Percentiles rank a stretch among this genome's conserved stretches.
Evolutionary conservation across 2,888 invertebrate species (phyloP).

Genomic region (Panzeria rudis): DNA sequence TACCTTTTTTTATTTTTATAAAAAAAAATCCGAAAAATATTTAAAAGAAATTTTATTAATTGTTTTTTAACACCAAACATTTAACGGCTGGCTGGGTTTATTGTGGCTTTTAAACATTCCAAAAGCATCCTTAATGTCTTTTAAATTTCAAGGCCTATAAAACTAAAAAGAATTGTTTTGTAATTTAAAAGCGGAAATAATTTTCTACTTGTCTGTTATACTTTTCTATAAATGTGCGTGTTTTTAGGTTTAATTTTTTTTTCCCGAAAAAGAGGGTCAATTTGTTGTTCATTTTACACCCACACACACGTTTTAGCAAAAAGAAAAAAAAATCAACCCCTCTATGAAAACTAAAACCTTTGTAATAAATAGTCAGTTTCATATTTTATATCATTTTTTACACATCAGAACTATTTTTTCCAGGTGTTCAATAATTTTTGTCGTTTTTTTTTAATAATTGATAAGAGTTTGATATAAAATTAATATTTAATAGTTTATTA

Average conservation of each 20-base stretch:
- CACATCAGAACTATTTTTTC: conserved; percentile 50
- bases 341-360: background rate
- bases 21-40: background rate
- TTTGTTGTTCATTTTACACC: conserved; percentile 61
- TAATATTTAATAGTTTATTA: conserved; percentile 40
- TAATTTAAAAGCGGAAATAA: conserved; percentile 68
- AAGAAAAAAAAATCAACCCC: conserved; percentile 30
- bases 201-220: conserved; percentile 56
- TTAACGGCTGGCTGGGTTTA: conserved; percentile 30
- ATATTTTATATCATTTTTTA: conserved; percentile 42
- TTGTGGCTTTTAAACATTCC: background rate
- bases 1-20: no score
- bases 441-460: conserved; percentile 49
- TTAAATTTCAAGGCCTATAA: conserved; percentile 15
- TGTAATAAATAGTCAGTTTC: background rate
- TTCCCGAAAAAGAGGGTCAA: conserved; percentile 50
- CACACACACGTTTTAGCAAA: conserved; percentile 31
- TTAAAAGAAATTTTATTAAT: conserved; percentile 26
- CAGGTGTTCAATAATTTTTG: conserved; percentile 72
- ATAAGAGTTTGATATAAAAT: conserved; percentile 68
- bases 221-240: conserved; percentile 37
- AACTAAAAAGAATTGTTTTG: conserved; percentile 23
- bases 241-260: conserved; percentile 21
- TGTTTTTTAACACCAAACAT: conserved; percentile 51
- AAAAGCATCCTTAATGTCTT: conserved; percentile 42